Percentiles rank a stretch among this genome's conserved stretches.
Conservation (phyloP, 37 sponge, comb jelly and placozoan species). For the Haliclona indistincta region DNA sequence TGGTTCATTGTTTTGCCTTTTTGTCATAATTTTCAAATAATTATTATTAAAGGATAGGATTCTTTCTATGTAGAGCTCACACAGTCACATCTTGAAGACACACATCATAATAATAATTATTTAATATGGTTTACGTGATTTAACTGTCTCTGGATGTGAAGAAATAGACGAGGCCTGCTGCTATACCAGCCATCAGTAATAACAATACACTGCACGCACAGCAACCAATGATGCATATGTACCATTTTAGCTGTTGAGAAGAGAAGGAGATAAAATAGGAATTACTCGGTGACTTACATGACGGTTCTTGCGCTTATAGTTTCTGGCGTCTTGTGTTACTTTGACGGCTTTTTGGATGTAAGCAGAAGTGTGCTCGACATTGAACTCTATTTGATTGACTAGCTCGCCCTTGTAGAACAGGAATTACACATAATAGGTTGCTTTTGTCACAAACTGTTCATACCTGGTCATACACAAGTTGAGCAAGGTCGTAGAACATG, state of each 20-base stretch:
- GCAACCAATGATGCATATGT: constrained; percentile 6
- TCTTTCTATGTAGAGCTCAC: too few relatives aligned
- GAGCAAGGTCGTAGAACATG: constrained; percentile 89
- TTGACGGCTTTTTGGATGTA: constrained; percentile 45
- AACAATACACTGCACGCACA: not conserved
- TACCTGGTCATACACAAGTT: constrained; percentile 87
- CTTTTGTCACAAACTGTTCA: not conserved
- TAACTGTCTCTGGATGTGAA: too few relatives aligned
- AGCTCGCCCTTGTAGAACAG: constrained; percentile 68
- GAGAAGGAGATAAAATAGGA: not conserved
- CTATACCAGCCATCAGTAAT: too few relatives aligned
- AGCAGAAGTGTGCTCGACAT: constrained; percentile 64
- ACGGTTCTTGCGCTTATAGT: not conserved
- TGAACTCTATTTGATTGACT: constrained; percentile 72
- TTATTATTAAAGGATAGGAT: too few relatives aligned
- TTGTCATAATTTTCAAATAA: too few relatives aligned
- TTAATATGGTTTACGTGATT: too few relatives aligned
- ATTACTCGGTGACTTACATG: constrained; percentile 22
- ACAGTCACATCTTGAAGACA: too few relatives aligned
- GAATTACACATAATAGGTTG: not conserved
- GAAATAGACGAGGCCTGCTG: too few relatives aligned
- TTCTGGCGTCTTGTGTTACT: constrained; percentile 23
- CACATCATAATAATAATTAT: too few relatives aligned
- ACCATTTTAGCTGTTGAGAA: constrained; percentile 7
- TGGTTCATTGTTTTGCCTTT: too few relatives aligned